Evolutionary conservation across 2,113 vertebrate genomes (phyloP), one percentile per base, ranked within the genome.

Genomic region (Cranoglanis bouderius): DNA sequence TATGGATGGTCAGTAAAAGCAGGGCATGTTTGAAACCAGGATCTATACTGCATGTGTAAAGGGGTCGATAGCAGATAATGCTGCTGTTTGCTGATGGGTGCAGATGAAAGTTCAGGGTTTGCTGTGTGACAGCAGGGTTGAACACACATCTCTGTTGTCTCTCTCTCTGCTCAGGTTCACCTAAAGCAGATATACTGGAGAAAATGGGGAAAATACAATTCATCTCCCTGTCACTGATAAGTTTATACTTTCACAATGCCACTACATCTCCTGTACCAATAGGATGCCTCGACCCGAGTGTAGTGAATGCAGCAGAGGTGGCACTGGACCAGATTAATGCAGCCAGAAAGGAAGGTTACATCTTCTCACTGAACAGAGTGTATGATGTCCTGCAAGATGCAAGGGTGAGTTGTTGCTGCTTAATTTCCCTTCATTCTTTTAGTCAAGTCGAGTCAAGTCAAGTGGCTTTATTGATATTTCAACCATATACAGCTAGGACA

Each of bases 301-400:
- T 91, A n/a, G 29, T 89, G 53, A 89, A 80, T 13, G 74, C 78
- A 19, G 90, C 89, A 0, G 89, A 89, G 65, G 89, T 87, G 32
- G 85, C 85, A 1, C 29, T 92, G 46, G 86, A 90, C n/a, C 82
- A 88, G 43, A 85, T 91, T 7, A 92, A 92, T 55, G 55, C 80
- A 38, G 85, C 82, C 81, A 81, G 86, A 75, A 72, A 49, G n/a
- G 84, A 90, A 26, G 89, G 90, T 0, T 92, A 88, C 63, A 83
- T 90, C 61, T 85, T 92, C 24, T 75, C 80, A 7, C 86, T 92
- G 26, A 91, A 91, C 72, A 55, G 89, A 74, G n/a, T 92, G 6
- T 90, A 91, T 77, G 90, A 92, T 87, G 87, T 92, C 74, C 82
- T 46, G 38, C 87, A 88, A 35, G 67, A 89, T 21, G 13, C 29